Conservation (phyloP, 2,113 vertebrate genomes). For the Crotalus horridus region DNA sequence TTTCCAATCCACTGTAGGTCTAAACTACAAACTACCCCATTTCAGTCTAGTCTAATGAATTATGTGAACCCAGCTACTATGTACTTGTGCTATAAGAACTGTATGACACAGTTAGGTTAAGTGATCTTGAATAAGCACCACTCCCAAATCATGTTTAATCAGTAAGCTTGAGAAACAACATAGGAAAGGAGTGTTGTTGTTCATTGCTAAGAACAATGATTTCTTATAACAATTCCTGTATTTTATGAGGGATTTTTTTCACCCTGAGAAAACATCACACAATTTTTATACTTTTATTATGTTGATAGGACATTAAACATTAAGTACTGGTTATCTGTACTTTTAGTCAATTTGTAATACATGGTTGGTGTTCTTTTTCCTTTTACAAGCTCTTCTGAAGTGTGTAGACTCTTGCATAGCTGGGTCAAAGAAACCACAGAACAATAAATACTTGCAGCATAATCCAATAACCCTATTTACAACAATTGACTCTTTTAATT, state of each 20-base stretch:
- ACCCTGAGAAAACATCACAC: neutral
- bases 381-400: constrained; percentile 32
- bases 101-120: neutral
- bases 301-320: neutral
- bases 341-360: neutral
- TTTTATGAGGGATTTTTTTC: neutral
- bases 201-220: neutral
- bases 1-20: neutral
- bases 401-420: constrained; percentile 17
- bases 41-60: neutral
- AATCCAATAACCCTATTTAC: constrained; percentile 19
- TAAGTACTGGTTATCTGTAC: neutral
- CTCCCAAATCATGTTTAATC: neutral
- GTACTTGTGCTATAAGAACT: neutral
- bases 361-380: neutral
- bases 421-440: constrained; percentile 49
- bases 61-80: neutral
- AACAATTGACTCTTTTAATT: constrained; percentile 52
- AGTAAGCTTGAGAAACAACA: neutral
- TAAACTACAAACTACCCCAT: neutral
- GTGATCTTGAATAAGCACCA: neutral
- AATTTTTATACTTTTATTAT: constrained; percentile 16
- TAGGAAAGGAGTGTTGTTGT: neutral
- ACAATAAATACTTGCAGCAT: constrained; percentile 38
- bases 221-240: neutral